Evolutionary conservation across 2,888 invertebrate genomes (phyloP).

Genomic region (Ochropacha duplaris): DNA sequence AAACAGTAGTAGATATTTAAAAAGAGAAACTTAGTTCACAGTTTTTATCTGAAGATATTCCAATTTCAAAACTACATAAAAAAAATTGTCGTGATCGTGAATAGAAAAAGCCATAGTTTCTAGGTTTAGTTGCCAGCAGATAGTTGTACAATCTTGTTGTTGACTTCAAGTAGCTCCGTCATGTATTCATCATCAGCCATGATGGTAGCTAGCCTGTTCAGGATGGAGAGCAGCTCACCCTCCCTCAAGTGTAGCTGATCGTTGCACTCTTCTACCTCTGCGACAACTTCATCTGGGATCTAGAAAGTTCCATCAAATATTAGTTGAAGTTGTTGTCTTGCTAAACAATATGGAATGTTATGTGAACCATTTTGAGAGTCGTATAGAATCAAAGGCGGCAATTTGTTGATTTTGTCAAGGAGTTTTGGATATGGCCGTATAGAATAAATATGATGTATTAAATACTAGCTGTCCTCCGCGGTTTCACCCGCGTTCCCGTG

Average conservation of each 20-base stretch:
- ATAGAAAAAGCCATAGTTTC: neutral
- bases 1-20: neutral
- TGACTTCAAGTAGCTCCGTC: slow-evolving; percentile 88
- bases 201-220: slow-evolving; percentile 86
- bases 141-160: slow-evolving; percentile 85
- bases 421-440: too few relatives aligned
- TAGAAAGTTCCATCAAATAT: too few relatives aligned
- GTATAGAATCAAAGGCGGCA: too few relatives aligned
- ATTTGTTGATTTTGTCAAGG: too few relatives aligned
- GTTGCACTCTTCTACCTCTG: slow-evolving; percentile 87
- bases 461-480: too few relatives aligned
- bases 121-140: slow-evolving; percentile 61
- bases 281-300: slow-evolving; percentile 86
- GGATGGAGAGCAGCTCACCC: slow-evolving; percentile 85
- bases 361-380: too few relatives aligned
- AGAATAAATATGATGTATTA: too few relatives aligned
- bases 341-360: too few relatives aligned
- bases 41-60: neutral
- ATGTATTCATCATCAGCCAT: slow-evolving; percentile 89
- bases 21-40: neutral
- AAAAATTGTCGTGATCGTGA: neutral
- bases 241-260: slow-evolving; percentile 88
- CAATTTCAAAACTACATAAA: neutral
- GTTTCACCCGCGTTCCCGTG: too few relatives aligned
- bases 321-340: too few relatives aligned